Evolutionary conservation across 2,888 invertebrate genomes (phyloP).

Genomic region (Anorthoa munda): DNA sequence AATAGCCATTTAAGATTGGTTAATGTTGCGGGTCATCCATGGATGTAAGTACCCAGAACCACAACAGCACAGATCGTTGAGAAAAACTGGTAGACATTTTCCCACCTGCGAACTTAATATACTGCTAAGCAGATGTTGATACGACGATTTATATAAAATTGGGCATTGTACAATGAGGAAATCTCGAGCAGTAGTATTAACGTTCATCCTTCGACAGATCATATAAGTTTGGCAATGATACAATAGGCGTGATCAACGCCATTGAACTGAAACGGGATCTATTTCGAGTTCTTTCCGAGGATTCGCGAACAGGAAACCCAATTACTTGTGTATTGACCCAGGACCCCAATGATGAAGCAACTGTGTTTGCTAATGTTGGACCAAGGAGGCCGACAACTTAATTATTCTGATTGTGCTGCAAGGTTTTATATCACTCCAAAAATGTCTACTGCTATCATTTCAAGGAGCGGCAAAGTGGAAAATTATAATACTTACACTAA

Average conservation of each 20-base stretch:
- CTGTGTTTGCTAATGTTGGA: constrained; percentile 16
- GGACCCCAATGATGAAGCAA: constrained; percentile 21
- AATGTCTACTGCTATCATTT: not conserved
- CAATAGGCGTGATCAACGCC: constrained; percentile 48
- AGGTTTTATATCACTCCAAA: not conserved
- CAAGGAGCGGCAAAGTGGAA: not conserved
- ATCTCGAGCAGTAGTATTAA: not conserved
- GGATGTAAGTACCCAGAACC: not conserved
- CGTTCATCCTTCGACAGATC: constrained; percentile 1
- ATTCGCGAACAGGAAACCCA: constrained; percentile 46
- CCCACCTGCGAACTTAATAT: not conserved
- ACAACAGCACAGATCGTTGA: too few species aligned
- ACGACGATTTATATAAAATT: not conserved
- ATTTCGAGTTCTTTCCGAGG: constrained; percentile 32
- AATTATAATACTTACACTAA: not conserved
- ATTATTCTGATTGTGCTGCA: not conserved
- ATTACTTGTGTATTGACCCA: constrained; percentile 43
- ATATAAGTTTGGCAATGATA: constrained; percentile 35
- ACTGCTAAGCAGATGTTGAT: not conserved
- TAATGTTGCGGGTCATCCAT: not conserved
- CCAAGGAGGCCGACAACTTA: not conserved
- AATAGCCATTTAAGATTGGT: not conserved
- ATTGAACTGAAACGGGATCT: constrained; percentile 38
- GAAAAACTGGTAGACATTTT: not conserved
- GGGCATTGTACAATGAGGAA: too few species aligned